Base-by-base conservation (phyloP, 2,888 invertebrate genomes). In the Eudasyphora cyanicolor region DNA sequence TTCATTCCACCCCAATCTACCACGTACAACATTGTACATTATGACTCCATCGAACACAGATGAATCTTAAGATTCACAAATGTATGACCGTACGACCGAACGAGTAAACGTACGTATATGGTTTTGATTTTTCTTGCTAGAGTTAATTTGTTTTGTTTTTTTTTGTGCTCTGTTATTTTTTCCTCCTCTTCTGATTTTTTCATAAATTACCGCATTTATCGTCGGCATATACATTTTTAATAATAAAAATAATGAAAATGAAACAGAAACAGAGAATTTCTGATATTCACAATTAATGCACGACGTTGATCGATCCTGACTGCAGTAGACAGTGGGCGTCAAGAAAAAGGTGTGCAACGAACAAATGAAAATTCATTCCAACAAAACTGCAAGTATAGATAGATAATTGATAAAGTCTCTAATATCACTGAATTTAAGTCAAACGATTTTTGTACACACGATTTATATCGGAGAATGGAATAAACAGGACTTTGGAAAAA, bases 231-330 rank as follows among this genome's bases (percentile, higher is more conserved):
- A 60, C 29, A 29, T 64, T 64, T 64, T 64, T 64, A 64, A 64
- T 64, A 64, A 64, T 64, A 64, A 64, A 64, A 64, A 64, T 64
- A 64, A 38, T 64, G 64, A 64, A 64, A 64, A 64, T 29, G 32
- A 64, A 64, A 64, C 64, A 64, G 64, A 64, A 64, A 64, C 21
- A 54, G 24, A 21, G 10, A 24, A 24, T 21, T 29, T 60, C 57
- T n/a, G 14, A 60, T 19, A 64, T 19, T 32, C 38, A n/a, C 64
- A 64, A 64, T 64, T 35, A 64, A 64, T 64, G 64, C 64, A 32
- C 35, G 19, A 35, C 64, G 19, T 45, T 38, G 32, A 32, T 38
- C 38, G 12, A 2, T 38, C 38, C 12, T 10, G 5, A 32, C 4
- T 32, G 32, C 32, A 32, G 32, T 38, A 14, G 12, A 45, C 45